phyloP scores from a whole-genome alignment of 2,113 vertebrate genomes.

The Arizona elegans region DNA sequence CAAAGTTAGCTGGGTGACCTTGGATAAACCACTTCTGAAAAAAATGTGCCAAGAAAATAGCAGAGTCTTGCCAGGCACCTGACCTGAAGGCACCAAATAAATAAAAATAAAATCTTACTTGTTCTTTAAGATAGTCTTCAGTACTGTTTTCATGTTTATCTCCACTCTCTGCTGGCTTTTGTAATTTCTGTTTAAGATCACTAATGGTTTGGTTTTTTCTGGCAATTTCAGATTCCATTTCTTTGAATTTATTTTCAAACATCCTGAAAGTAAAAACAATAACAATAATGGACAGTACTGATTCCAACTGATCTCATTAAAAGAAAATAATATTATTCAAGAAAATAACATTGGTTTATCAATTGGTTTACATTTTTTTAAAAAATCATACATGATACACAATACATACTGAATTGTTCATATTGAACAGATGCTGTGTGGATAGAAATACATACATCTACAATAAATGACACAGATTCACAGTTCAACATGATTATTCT shows the following conservation, averaged over 20 bases:
- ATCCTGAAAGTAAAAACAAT: conserved; percentile 68
- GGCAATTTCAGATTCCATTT: conserved; percentile 79
- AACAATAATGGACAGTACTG: not conserved
- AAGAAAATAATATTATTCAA: not conserved
- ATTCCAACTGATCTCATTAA: not conserved
- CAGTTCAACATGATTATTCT: not conserved
- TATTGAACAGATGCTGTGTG: not conserved
- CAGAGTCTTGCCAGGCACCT: not conserved
- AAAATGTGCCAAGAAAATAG: not conserved
- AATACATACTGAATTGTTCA: not conserved
- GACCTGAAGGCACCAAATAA: not conserved
- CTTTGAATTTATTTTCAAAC: conserved; percentile 88
- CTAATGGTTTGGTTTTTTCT: conserved; percentile 77
- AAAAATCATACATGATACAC: not conserved
- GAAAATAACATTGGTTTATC: not conserved
- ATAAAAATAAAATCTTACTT: conserved; percentile 64
- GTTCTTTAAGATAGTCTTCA: conserved; percentile 70
- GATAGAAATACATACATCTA: not conserved
- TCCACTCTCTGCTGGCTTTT: conserved; percentile 74
- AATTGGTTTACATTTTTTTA: not conserved
- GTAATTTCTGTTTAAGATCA: conserved; percentile 78
- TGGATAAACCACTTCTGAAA: not conserved
- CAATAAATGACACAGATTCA: not conserved
- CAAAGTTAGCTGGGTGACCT: not conserved
- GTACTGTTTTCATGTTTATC: conserved; percentile 65